Conservation (phyloP, 1,140 invertebrate genomes). For the Episyrphus balteatus region DNA sequence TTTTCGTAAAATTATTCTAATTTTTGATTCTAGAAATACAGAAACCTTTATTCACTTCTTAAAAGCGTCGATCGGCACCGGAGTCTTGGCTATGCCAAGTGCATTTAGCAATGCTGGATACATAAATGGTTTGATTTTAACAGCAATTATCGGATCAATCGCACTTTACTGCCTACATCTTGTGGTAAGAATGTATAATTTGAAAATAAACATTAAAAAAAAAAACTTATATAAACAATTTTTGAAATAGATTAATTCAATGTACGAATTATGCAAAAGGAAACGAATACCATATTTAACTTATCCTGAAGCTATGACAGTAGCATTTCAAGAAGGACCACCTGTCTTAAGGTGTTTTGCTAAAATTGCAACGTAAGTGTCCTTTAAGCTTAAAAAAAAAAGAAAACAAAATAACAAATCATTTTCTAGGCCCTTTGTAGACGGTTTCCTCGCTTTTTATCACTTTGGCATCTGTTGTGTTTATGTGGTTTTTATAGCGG, state of each 20-base stretch:
- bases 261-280: conserved; percentile 46
- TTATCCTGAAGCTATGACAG: conserved; percentile 53
- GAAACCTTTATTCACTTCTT: conserved; percentile 58
- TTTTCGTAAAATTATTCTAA: background rate
- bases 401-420: background rate
- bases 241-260: conserved; percentile 35
- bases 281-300: conserved; percentile 45
- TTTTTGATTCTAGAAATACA: conserved; percentile 40
- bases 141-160: conserved; percentile 47
- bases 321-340: conserved; percentile 49
- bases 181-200: conserved; percentile 39
- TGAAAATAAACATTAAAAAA: background rate
- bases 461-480: conserved; percentile 85
- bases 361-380: conserved; percentile 42
- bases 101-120: conserved; percentile 61
- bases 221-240: background rate
- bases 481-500: conserved; percentile 76
- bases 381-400: background rate
- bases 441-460: conserved; percentile 67
- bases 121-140: conserved; percentile 46
- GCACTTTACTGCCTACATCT: conserved; percentile 58
- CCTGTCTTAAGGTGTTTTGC: conserved; percentile 43
- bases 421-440: conserved; percentile 42
- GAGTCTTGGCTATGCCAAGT: conserved; percentile 70
- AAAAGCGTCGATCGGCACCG: conserved; percentile 65